phyloP scores from a whole-genome alignment of 2,113 vertebrate genomes.

The Chamaetylas fuelleborni region DNA sequence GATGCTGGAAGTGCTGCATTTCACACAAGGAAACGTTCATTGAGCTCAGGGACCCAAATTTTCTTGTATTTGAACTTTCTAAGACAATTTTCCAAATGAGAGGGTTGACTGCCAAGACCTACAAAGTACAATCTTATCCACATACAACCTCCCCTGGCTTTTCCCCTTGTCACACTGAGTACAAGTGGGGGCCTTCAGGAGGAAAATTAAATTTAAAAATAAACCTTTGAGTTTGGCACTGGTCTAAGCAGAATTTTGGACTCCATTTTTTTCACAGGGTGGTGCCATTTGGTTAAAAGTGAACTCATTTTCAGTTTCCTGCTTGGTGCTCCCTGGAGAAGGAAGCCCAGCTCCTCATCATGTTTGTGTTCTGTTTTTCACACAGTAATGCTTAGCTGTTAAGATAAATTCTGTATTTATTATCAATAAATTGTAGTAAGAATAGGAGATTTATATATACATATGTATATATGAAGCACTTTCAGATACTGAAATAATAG shows the following conservation, averaged over 20 bases:
- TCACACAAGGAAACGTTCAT: not conserved
- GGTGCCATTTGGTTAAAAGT: not conserved
- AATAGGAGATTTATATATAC: not conserved
- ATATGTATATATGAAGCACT: not conserved
- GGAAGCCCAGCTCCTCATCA: not conserved
- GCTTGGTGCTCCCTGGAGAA: not conserved
- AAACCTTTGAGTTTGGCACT: not conserved
- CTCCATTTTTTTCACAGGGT: not conserved
- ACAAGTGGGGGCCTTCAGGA: not conserved
- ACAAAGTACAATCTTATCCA: not conserved
- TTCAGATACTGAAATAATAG: not conserved
- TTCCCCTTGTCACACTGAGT: not conserved
- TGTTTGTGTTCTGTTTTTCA: not conserved
- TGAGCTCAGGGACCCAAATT: not conserved
- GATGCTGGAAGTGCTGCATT: not conserved
- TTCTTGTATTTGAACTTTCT: not conserved
- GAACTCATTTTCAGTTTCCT: not conserved
- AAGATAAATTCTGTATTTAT: not conserved
- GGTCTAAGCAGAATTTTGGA: not conserved
- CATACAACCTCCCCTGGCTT: accelerated
- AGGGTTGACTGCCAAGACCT: not conserved
- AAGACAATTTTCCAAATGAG: not conserved
- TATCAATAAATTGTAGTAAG: not conserved
- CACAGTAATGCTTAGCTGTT: not conserved
- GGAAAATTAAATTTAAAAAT: not conserved